Evolutionary conservation across 2,888 invertebrate species (phyloP).

Genomic region (Nematopogon swammerdamellus): DNA sequence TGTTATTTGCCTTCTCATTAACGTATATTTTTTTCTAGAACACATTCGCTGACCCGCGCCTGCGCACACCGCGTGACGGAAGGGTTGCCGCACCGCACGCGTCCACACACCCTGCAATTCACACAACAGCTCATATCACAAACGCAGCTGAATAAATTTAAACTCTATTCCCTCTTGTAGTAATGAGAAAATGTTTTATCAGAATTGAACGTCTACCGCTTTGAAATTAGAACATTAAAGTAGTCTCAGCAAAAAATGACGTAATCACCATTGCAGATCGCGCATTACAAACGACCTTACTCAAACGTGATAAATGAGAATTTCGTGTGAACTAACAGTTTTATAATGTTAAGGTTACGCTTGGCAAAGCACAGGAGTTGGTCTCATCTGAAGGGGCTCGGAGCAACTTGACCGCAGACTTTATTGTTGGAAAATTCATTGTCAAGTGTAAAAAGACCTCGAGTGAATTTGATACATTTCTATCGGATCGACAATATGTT

Average conservation of each 20-base stretch:
- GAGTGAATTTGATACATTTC: not conserved
- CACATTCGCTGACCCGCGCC: constrained; percentile 8
- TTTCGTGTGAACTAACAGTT: too few species aligned
- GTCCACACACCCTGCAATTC: not conserved
- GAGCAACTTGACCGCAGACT: not conserved
- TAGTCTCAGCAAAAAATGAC: too few species aligned
- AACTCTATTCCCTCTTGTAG: too few species aligned
- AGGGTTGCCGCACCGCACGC: constrained; percentile 31
- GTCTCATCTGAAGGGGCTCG: not conserved
- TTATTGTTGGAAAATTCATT: not conserved
- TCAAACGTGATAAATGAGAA: too few species aligned
- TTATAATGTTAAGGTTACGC: not conserved
- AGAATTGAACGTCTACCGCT: too few species aligned
- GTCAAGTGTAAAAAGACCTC: not conserved
- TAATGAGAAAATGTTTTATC: too few species aligned
- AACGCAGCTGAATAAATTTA: too few species aligned
- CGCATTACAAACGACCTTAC: too few species aligned
- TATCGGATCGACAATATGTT: not conserved
- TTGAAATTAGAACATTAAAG: too few species aligned
- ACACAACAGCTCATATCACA: too few species aligned
- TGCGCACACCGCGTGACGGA: constrained; percentile 39
- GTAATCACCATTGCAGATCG: too few species aligned
- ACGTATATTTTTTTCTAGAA: not conserved
- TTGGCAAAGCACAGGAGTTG: not conserved
- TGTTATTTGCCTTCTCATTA: constrained; percentile 34